Conservation (phyloP, 2,888 invertebrate genomes). For the Pilophorus perplexus region DNA sequence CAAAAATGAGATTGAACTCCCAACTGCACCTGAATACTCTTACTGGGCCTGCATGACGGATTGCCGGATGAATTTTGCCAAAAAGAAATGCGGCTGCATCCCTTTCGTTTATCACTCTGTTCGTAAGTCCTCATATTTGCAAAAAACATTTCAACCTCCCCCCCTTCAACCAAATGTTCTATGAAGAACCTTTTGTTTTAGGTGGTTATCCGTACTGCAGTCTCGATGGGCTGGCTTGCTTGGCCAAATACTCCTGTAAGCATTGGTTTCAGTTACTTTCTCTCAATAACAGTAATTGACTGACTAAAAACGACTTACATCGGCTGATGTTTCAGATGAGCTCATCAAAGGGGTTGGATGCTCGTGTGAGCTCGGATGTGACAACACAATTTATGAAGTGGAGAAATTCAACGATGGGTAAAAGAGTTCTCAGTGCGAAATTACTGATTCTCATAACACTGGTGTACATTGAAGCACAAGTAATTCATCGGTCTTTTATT, state of each 20-base stretch:
- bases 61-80: constrained; percentile 66
- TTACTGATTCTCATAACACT: too few species aligned
- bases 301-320: too few species aligned
- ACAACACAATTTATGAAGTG: constrained; percentile 72
- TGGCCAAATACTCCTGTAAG: constrained; percentile 46
- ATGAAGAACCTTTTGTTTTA: constrained; percentile 48
- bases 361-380: constrained; percentile 69
- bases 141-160: not conserved
- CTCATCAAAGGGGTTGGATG: constrained; percentile 59
- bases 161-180: too few species aligned
- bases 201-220: constrained; percentile 61
- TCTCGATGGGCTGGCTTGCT: constrained; percentile 56
- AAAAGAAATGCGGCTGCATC: constrained; percentile 65
- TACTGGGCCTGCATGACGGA: constrained; percentile 70
- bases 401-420: constrained; percentile 64
- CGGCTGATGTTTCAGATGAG: constrained; percentile 45
- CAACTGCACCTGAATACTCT: constrained; percentile 63
- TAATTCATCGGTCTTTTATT: too few species aligned
- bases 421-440: too few species aligned
- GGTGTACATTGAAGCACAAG: too few species aligned
- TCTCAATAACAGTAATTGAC: too few species aligned
- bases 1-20: constrained; percentile 63
- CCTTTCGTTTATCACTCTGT: constrained; percentile 68
- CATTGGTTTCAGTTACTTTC: too few species aligned
- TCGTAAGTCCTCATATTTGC: constrained; percentile 53